Percentiles rank a stretch among this genome's conserved stretches.
phyloP scores from a whole-genome alignment of 2,888 invertebrate species.

The Neoaliturus tenellus region DNA sequence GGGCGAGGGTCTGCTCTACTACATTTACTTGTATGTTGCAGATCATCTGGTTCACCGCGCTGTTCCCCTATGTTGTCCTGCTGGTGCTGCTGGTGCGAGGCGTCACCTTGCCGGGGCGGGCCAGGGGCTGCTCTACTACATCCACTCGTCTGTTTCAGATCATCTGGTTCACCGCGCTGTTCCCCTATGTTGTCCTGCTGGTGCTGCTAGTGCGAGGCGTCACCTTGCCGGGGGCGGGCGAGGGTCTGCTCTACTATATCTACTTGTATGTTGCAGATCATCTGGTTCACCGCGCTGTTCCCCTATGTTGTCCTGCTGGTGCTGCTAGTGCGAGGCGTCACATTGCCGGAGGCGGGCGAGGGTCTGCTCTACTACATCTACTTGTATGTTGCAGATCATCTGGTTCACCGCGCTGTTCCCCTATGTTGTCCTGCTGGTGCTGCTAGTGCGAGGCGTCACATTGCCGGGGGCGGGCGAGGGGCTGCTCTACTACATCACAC shows the following conservation, averaged over 20 bases:
- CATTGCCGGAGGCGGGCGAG: constrained; percentile 79
- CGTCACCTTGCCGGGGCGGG: constrained; percentile 80
- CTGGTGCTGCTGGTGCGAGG: constrained; percentile 80
- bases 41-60: constrained; percentile 87
- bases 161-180: constrained; percentile 87
- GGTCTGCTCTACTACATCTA: constrained; percentile 76
- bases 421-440: constrained; percentile 81
- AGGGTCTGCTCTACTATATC: constrained; percentile 76
- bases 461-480: constrained; percentile 80
- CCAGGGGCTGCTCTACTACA: constrained; percentile 77
- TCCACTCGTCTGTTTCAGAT: constrained; percentile 71
- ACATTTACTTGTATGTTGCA: constrained; percentile 72
- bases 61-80: constrained; percentile 84
- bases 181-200: constrained; percentile 83
- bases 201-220: constrained; percentile 81
- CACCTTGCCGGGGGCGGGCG: constrained; percentile 80
- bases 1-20: constrained; percentile 79
- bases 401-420: constrained; percentile 88
- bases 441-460: constrained; percentile 81
- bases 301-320: constrained; percentile 83
- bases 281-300: constrained; percentile 87
- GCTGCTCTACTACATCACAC: constrained; percentile 81
- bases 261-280: constrained; percentile 72
- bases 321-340: constrained; percentile 80
- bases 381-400: constrained; percentile 74